Evolutionary conservation across 2,797 vertebrate genomes (phyloP).

Genomic region (Ceyx erithaca): DNA sequence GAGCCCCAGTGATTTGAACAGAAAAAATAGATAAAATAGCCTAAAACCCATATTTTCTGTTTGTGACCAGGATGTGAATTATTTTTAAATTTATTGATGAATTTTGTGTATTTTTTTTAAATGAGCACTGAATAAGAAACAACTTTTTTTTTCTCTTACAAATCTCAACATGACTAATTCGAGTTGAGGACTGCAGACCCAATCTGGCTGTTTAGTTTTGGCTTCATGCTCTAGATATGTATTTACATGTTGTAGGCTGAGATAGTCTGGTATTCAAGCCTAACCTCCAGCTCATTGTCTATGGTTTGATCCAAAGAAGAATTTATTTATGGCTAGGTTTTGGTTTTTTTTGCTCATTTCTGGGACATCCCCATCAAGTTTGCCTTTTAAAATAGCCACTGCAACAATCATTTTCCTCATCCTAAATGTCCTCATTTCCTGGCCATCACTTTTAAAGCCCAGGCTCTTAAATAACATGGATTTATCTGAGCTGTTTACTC

Average conservation of each 20-base stretch:
- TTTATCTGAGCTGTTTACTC: not conserved
- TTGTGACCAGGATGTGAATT: not conserved
- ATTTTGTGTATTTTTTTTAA: not conserved
- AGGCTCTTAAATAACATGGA: not conserved
- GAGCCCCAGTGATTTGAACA: not conserved
- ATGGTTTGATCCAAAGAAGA: slow-evolving; percentile 7
- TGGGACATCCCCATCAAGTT: not conserved
- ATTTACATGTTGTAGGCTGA: slow-evolving; percentile 12
- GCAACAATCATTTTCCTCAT: not conserved
- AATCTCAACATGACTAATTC: not conserved
- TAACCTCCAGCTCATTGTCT: not conserved
- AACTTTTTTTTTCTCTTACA: not conserved
- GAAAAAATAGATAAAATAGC: not conserved
- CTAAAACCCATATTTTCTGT: not conserved
- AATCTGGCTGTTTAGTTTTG: not conserved
- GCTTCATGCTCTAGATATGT: not conserved
- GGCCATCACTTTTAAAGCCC: not conserved
- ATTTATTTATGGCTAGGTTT: not conserved
- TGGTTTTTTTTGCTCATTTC: not conserved
- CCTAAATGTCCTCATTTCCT: not conserved
- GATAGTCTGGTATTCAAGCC: not conserved
- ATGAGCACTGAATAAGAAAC: not conserved
- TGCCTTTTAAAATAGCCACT: not conserved
- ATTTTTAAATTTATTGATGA: not conserved
- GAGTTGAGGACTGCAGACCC: not conserved